phyloP scores from a whole-genome alignment of 2,888 invertebrate species.

The Lasioglossum leucozonium region DNA sequence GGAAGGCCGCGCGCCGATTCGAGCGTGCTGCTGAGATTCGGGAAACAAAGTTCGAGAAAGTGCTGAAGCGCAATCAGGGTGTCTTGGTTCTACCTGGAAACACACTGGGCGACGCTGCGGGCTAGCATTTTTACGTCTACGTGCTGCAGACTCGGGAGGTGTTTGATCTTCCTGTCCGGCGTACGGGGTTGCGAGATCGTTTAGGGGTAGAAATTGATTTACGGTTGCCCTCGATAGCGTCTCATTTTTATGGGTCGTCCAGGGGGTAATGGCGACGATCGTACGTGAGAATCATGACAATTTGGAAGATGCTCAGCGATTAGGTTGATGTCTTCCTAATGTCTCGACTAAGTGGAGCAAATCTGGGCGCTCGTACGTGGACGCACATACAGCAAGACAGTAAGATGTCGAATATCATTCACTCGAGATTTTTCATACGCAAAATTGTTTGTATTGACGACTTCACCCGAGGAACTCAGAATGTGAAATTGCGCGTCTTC shows the following conservation, averaged over 20 bases:
- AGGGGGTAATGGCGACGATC: neutral
- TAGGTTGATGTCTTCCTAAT: neutral
- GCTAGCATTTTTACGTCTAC: slow-evolving; percentile 14
- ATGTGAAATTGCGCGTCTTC: too few species aligned
- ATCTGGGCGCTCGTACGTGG: too few species aligned
- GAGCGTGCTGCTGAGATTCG: neutral
- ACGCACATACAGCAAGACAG: too few species aligned
- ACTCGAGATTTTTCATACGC: too few species aligned
- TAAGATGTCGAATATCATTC: too few species aligned
- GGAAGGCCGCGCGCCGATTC: neutral
- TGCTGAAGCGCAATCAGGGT: neutral
- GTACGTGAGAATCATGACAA: neutral
- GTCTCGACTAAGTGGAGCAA: neutral
- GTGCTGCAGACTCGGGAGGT: slow-evolving; percentile 10
- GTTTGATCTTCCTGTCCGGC: slow-evolving; percentile 15
- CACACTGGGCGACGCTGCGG: neutral
- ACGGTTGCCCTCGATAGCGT: neutral
- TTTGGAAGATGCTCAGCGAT: neutral
- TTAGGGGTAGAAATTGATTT: neutral
- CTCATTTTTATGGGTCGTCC: slow-evolving; percentile 12
- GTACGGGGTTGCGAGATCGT: slow-evolving; percentile 1
- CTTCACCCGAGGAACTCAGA: too few species aligned
- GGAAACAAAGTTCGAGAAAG: slow-evolving; percentile 3
- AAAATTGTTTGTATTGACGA: too few species aligned
- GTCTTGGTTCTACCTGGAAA: neutral